These are phyloP conservation scores for Poecile montanus DNA, from an alignment of 2,797 vertebrate species.

Conservation along the genomic window DNA sequence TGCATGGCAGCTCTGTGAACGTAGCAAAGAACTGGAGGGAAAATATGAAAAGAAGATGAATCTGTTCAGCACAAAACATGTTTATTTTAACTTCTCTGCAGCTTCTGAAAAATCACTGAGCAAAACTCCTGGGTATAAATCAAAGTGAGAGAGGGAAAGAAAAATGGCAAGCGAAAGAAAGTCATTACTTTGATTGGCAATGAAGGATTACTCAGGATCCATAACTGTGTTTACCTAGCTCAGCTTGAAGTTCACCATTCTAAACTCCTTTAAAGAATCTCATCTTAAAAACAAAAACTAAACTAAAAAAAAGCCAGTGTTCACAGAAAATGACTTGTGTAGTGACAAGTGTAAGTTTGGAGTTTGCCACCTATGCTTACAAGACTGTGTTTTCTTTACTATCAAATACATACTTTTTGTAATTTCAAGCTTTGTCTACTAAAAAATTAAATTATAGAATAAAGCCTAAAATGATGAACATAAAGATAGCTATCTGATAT, in stretches of 20 bases:
- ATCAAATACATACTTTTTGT: background rate
- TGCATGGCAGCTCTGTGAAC: background rate
- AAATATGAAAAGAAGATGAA: constrained; percentile 57
- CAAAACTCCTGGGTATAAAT: constrained; percentile 46
- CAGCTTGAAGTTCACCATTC: background rate
- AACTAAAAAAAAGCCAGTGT: background rate
- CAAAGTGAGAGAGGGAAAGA: constrained; percentile 31
- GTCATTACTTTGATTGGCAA: constrained; percentile 57
- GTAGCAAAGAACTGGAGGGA: background rate
- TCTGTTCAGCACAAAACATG: constrained; percentile 33
- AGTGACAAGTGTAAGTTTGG: background rate
- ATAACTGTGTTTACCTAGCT: constrained; percentile 38
- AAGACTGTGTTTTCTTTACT: background rate
- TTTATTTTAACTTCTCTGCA: constrained; percentile 62
- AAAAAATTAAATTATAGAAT: background rate
- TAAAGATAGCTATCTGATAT: background rate
- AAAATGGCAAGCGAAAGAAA: constrained; percentile 2
- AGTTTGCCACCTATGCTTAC: background rate
- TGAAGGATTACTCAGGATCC: constrained; percentile 35
- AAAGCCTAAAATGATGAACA: background rate
- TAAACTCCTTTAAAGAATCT: constrained; percentile 3
- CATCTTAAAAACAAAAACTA: background rate
- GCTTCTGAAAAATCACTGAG: constrained; percentile 58
- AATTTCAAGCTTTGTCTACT: background rate
- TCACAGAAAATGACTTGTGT: background rate